Evolutionary conservation across 64 coral and sea anemone genomes (phyloP), one percentile per base, ranked within the genome.

Genomic region (Montipora capricornis): DNA sequence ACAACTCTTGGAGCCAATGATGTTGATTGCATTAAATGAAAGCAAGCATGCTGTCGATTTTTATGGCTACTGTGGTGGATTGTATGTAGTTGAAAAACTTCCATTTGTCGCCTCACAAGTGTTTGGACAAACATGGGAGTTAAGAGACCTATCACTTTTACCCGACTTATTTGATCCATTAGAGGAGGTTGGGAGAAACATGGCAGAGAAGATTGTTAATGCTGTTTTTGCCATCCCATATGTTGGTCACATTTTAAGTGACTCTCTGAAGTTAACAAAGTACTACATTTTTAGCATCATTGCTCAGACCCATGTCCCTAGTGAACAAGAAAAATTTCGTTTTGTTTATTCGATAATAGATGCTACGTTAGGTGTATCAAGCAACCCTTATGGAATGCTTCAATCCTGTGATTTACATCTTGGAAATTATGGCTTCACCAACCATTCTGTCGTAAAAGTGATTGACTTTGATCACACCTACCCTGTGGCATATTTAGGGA

Each of bases 371-470:
- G 61, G 58, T 45, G 62, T 98, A 50, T 92, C 93, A 10, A 87
- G 68, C 29, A 93, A 89, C 29, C 87, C 86, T 16, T 98, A 95
- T 90, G 96, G 96, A 9, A 66, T 75, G 82, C 44, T 98, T 5
- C 96, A 98, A 20, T 92, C 90, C 14, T 98, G 96, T 87, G 96
- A 98, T 68, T 48, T 83, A 2, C 96, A 98, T 49, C 73, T 95
- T n/a, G 96, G 93, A 46, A 98, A 98, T 53, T 98, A 87, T 95
- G 96, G 96, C 6, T 46, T 98, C 62, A 88, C 92, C 49, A 88
- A 89, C 70, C 26, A 90, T 76, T 89, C 86, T 3, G 37, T 90
- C 5, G 79, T 94, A 17, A 96, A 96, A 87, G 37, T 96, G 11
- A 77, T 94, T 61, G 95, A 96, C 60, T 90, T 89, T 70, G 95